A percentile compares a stretch with the other conserved stretches of the same genome.
Conservation (phyloP, 2,888 invertebrate species). For the Choristoneura rosaceana region DNA sequence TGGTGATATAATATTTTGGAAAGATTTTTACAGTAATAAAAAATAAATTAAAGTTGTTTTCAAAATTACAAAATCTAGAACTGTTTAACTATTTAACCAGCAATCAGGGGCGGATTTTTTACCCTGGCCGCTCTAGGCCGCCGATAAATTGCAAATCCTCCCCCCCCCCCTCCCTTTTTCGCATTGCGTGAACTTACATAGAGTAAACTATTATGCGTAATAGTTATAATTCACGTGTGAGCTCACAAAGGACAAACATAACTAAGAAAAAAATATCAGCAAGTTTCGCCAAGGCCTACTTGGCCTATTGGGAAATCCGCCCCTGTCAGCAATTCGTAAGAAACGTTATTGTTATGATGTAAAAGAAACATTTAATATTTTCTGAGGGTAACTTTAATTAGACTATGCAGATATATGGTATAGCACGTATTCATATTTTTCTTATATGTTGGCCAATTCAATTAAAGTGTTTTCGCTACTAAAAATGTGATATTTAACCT, state of each 20-base stretch:
- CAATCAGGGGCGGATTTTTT: too few relatives aligned
- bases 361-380: conserved; percentile 24
- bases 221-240: too few relatives aligned
- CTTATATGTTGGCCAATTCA: conserved; percentile 42
- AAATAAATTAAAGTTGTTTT: not conserved
- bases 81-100: not conserved
- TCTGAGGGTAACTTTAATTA: conserved; percentile 26
- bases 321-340: not conserved
- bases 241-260: too few relatives aligned
- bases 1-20: conserved; percentile 27
- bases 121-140: too few relatives aligned
- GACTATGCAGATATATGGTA: conserved; percentile 7
- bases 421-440: conserved; percentile 4
- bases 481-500: conserved; percentile 78
- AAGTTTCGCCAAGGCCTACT: too few relatives aligned
- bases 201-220: too few relatives aligned
- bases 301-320: too few relatives aligned
- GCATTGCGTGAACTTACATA: too few relatives aligned
- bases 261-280: too few relatives aligned
- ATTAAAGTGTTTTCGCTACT: conserved; percentile 61
- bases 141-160: too few relatives aligned
- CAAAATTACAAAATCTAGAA: not conserved
- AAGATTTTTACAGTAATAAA: not conserved
- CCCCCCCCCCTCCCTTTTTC: too few relatives aligned
- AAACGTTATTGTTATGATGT: conserved; percentile 8